Conservation (phyloP, 1,140 invertebrate genomes). For the Leguminivora glycinivorella region DNA sequence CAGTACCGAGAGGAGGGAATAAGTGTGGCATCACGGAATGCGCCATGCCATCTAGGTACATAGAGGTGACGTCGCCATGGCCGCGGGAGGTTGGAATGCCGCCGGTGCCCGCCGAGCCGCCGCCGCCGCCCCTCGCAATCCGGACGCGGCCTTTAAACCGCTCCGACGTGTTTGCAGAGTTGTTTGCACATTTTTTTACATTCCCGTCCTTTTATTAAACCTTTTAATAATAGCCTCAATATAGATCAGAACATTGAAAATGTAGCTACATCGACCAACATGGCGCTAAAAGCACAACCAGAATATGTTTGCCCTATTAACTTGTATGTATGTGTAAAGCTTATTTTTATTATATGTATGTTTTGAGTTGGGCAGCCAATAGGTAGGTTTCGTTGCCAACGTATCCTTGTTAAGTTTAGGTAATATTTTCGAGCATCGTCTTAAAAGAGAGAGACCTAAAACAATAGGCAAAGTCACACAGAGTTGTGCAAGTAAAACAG, state of each 20-base stretch:
- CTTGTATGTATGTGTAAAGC: background rate
- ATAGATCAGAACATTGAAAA: slow-evolving; percentile 19
- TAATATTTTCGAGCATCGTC: background rate
- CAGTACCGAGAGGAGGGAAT: slow-evolving; percentile 46
- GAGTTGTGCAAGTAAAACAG: slow-evolving; percentile 14
- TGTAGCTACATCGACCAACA: background rate
- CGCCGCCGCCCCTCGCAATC: slow-evolving; percentile 70
- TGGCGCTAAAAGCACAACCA: background rate
- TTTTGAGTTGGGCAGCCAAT: too few relatives aligned
- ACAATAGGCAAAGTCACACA: background rate
- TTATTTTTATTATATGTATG: too few relatives aligned
- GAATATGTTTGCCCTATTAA: background rate
- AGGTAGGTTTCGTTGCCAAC: background rate
- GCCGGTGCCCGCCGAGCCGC: slow-evolving; percentile 61
- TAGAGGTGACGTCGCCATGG: slow-evolving; percentile 62
- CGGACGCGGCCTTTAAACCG: slow-evolving; percentile 74
- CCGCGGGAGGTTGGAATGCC: slow-evolving; percentile 72
- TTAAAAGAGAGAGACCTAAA: background rate
- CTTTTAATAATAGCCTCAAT: slow-evolving; percentile 44
- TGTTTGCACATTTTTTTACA: slow-evolving; percentile 78
- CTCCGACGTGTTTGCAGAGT: slow-evolving; percentile 75
- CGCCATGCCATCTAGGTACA: slow-evolving; percentile 45
- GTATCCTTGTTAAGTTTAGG: too few relatives aligned
- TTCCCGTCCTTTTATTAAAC: slow-evolving; percentile 70
- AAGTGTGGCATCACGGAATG: slow-evolving; percentile 55